Conservation (phyloP, 2,888 invertebrate species). For the Athetis lepigone region DNA sequence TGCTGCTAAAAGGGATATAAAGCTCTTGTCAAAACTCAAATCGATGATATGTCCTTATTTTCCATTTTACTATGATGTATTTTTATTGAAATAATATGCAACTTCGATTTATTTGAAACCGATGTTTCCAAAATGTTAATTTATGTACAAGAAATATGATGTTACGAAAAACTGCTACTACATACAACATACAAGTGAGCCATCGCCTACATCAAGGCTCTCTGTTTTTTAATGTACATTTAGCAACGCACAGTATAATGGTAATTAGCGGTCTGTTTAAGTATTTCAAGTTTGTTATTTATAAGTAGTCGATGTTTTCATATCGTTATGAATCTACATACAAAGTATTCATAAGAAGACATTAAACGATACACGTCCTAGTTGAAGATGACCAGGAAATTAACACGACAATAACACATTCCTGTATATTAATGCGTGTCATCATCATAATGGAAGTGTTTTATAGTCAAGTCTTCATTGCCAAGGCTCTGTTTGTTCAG, state of each 20-base stretch:
- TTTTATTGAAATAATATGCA: slow-evolving; percentile 1
- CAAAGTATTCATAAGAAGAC: slow-evolving; percentile 54
- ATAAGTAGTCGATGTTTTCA: slow-evolving; percentile 48
- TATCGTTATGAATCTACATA: slow-evolving; percentile 59
- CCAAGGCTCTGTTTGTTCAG: slow-evolving; percentile 72
- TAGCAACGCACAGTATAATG: slow-evolving; percentile 46
- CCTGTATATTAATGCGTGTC: slow-evolving; percentile 78
- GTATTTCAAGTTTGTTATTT: slow-evolving; percentile 53
- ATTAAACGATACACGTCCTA: slow-evolving; percentile 64
- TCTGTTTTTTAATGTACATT: slow-evolving; percentile 45
- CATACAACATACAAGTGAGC: slow-evolving; percentile 19
- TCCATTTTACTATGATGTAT: slow-evolving; percentile 21
- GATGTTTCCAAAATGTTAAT: slow-evolving; percentile 1
- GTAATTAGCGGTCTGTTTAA: slow-evolving; percentile 51
- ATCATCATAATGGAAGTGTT: slow-evolving; percentile 80
- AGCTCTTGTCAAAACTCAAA: slow-evolving; percentile 43
- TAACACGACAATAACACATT: slow-evolving; percentile 76
- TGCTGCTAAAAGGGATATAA: slow-evolving; percentile 37
- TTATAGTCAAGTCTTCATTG: slow-evolving; percentile 76
- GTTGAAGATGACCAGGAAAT: slow-evolving; percentile 82
- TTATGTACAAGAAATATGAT: slow-evolving; percentile 1
- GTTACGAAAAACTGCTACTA: slow-evolving; percentile 17
- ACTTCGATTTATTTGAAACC: slow-evolving; percentile 1
- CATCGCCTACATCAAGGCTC: slow-evolving; percentile 39
- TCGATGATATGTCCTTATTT: slow-evolving; percentile 32